Conservation (phyloP, 2,888 invertebrate genomes). For the Zaprionus bogoriensis region DNA sequence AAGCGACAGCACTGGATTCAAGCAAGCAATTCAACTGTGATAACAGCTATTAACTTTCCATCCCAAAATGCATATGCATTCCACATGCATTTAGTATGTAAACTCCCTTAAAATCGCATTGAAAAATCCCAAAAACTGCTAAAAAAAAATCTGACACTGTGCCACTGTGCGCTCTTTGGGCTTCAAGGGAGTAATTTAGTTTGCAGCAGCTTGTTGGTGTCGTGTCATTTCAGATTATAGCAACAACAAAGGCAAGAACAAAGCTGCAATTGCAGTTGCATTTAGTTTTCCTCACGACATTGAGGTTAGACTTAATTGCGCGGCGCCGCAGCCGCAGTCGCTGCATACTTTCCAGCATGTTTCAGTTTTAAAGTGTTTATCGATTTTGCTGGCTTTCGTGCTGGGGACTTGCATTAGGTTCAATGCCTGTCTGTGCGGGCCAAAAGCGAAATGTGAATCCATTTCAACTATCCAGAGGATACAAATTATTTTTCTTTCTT, state of each 20-base stretch:
- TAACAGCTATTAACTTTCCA: no score
- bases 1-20: no score
- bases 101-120: no score
- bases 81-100: no score
- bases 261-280: conserved; percentile 27
- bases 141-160: background rate
- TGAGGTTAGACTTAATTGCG: conserved; percentile 55
- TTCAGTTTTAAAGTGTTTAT: conserved; percentile 53
- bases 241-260: conserved; percentile 8
- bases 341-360: conserved; percentile 35
- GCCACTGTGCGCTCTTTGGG: background rate
- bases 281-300: conserved; percentile 28
- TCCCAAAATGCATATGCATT: no score
- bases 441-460: conserved; percentile 33
- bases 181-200: background rate
- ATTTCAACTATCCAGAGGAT: conserved; percentile 52
- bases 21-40: no score
- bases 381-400: conserved; percentile 38
- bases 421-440: conserved; percentile 45
- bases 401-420: conserved; percentile 37
- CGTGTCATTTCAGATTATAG: conserved; percentile 48
- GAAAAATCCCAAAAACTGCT: no score
- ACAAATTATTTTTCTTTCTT: conserved; percentile 24
- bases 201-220: conserved; percentile 27
- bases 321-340: conserved; percentile 4